Conservation (phyloP, 2,797 vertebrate genomes). For the Syndactyla subalaris region DNA sequence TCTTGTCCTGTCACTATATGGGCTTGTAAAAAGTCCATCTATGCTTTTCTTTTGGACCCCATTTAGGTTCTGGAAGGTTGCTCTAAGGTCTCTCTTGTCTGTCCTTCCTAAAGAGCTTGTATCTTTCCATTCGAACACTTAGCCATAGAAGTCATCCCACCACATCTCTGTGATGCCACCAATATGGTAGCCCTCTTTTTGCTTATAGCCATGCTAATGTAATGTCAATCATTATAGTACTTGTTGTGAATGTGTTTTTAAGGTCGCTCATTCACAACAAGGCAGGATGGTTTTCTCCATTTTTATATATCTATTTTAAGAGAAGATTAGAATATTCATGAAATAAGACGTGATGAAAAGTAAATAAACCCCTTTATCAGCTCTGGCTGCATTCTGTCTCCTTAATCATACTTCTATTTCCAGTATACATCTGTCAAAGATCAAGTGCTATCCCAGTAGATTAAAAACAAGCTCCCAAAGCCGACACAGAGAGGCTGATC, state of each 20-base stretch:
- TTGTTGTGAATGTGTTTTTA: not conserved
- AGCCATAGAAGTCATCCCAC: not conserved
- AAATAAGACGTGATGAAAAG: not conserved
- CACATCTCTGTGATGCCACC: not conserved
- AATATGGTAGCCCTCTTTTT: not conserved
- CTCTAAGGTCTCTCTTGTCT: not conserved
- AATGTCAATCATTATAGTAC: not conserved
- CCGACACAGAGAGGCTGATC: not conserved
- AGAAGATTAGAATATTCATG: not conserved
- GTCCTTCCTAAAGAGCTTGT: not conserved
- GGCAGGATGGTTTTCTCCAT: not conserved
- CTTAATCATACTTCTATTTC: not conserved
- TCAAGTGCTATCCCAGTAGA: not conserved
- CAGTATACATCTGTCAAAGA: not conserved
- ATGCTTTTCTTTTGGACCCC: not conserved
- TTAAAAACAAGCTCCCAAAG: not conserved
- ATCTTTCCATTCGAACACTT: not conserved
- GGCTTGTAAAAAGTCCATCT: not conserved
- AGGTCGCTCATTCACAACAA: not conserved
- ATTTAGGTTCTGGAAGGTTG: not conserved
- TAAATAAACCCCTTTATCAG: constrained; percentile 22
- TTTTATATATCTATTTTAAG: not conserved
- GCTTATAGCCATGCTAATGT: not conserved
- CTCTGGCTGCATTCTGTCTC: not conserved
- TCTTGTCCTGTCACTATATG: not conserved